A percentile compares a stretch with the other conserved stretches of the same genome.
These are phyloP conservation scores for Pseudomugil gertrudae DNA, from an alignment of 2,797 vertebrate genomes.

Conservation along the genomic window DNA sequence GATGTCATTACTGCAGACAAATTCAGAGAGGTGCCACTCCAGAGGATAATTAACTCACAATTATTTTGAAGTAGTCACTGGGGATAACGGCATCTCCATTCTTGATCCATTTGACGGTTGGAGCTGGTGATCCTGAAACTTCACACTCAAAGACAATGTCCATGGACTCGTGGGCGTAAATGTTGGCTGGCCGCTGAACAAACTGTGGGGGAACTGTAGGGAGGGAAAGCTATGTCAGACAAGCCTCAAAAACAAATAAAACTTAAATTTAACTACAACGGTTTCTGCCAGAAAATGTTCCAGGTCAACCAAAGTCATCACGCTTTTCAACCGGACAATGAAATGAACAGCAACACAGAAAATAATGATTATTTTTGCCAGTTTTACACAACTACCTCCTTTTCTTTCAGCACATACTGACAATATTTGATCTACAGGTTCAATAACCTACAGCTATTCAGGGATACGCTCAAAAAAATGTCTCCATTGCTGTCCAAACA, in stretches of 20 bases:
- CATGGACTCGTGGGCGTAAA: constrained; percentile 95
- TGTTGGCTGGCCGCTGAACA: constrained; percentile 86
- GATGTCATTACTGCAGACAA: not conserved
- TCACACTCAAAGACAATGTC: constrained; percentile 96
- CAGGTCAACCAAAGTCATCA: constrained; percentile 21
- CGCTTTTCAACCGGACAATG: constrained; percentile 24
- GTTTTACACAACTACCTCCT: constrained; percentile 20
- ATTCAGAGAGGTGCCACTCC: not conserved
- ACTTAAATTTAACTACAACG: not conserved
- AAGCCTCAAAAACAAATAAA: not conserved
- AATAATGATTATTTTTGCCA: constrained; percentile 30
- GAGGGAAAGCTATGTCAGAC: not conserved
- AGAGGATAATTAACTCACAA: constrained; percentile 79
- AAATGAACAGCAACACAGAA: constrained; percentile 28
- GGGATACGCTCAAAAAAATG: constrained; percentile 19
- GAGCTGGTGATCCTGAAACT: constrained; percentile 89
- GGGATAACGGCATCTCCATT: constrained; percentile 97
- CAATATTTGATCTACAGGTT: constrained; percentile 18
- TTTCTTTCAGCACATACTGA: constrained; percentile 10
- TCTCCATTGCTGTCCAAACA: not conserved
- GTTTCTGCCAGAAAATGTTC: constrained; percentile 33
- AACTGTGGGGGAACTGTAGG: constrained; percentile 88
- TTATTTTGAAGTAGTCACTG: constrained; percentile 98
- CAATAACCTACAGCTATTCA: constrained; percentile 15
- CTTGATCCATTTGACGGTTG: constrained; percentile 97